Base-by-base conservation (phyloP, 2,888 invertebrate species). In the Drosophila fungiperda region DNA sequence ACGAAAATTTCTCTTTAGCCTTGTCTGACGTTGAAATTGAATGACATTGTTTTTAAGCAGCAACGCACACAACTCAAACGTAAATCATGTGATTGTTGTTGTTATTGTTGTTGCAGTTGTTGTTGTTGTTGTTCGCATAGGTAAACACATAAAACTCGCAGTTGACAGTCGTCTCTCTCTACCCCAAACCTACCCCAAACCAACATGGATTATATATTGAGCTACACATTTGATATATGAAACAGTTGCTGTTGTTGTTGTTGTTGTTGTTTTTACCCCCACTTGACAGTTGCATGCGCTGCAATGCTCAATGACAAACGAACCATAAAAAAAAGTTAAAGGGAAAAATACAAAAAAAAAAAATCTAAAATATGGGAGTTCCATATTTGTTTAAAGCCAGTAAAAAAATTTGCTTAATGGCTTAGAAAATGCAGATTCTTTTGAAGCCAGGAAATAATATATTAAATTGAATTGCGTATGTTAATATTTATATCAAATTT, bases 121-220 rank as follows among this genome's bases (percentile, higher is more conserved):
- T 60, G 20, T 42, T 55, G 32, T 48, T 71, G 29, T 42, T 62
- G 36, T 57, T 23, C 9, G 60, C 52, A 53, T 62, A 84, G 85
- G 87, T 85, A 84, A 85, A 84, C 79, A 83, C 67, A 84, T 73
- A 76, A 76, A 77, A 73, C 54, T 79, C 72, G 78, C 83, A 82
- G 68, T 78, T 83, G 75, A 83, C 82, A 68, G 62, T 32, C 36
- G 33, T 33, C 36, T 0, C 23, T 9, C 12, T 12, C 7, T 15
- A n/a, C n/a, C n/a, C n/a, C n/a, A n/a, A n/a, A 8, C 32, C 48
- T 23, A 45, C 45, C 62, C 62, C 20, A 40, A 53, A 48, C 58
- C 68, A 68, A 53, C 66, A 73, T 66, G 63, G 20, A 45, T 49
- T 49, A 62, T 69, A 59, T 35, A 36, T 61, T 54, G 23, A 42